Conservation (phyloP, 2,797 vertebrate species). For the Tadarida brasiliensis region DNA sequence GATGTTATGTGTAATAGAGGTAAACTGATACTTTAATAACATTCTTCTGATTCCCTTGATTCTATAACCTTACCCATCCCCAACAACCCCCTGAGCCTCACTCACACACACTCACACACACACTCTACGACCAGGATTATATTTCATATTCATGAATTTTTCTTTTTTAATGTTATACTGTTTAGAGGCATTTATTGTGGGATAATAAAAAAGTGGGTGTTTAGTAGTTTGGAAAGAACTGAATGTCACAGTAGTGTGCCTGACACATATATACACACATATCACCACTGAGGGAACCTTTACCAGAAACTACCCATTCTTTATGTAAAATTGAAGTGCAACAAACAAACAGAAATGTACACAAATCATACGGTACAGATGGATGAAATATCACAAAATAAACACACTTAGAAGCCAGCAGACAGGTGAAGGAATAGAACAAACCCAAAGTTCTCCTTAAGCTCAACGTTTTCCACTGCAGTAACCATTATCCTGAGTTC, state of each 20-base stretch:
- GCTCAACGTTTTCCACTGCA: not conserved
- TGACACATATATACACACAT: not conserved
- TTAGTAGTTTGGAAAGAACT: not conserved
- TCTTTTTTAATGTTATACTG: not conserved
- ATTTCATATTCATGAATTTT: not conserved
- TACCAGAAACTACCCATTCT: not conserved
- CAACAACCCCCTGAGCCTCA: not conserved
- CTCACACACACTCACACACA: not conserved
- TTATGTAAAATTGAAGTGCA: constrained; percentile 11
- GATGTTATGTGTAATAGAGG: not conserved
- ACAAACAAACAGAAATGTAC: constrained; percentile 11
- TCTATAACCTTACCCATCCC: not conserved
- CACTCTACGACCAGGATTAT: not conserved
- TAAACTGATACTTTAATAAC: not conserved
- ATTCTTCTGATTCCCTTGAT: not conserved
- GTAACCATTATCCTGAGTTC: not conserved
- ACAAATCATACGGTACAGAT: not conserved
- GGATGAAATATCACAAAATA: not conserved
- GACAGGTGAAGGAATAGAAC: not conserved
- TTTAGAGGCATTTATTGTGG: not conserved
- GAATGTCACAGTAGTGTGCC: not conserved
- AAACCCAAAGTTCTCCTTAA: not conserved
- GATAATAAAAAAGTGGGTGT: not conserved
- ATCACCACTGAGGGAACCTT: not conserved
- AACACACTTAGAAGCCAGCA: not conserved